Evolutionary conservation across 2,888 invertebrate genomes (phyloP).

Genomic region (Punctoribates punctum): DNA sequence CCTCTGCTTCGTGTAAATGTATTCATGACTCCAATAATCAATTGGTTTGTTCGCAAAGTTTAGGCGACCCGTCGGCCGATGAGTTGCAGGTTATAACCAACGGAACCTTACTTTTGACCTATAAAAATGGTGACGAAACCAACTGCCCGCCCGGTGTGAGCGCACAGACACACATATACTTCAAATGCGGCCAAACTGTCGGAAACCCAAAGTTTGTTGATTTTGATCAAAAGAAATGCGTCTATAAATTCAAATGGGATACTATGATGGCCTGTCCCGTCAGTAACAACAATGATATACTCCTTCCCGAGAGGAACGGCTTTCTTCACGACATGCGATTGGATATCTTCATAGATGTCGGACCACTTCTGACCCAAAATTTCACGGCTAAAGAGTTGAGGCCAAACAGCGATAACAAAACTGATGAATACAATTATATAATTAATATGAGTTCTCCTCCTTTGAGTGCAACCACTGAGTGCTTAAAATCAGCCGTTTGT

Average conservation of each 20-base stretch:
- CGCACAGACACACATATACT: slow-evolving; percentile 37
- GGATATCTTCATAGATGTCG: slow-evolving; percentile 13
- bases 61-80: slow-evolving; percentile 35
- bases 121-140: slow-evolving; percentile 18
- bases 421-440: slow-evolving; percentile 45
- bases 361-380: slow-evolving; percentile 35
- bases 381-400: slow-evolving; percentile 40
- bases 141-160: background rate
- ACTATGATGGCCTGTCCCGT: slow-evolving; percentile 47
- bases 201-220: slow-evolving; percentile 42
- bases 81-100: slow-evolving; percentile 20
- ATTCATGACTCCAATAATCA: background rate
- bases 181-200: slow-evolving; percentile 23
- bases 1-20: slow-evolving; percentile 29
- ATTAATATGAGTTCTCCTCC: slow-evolving; percentile 44
- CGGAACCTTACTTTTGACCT: slow-evolving; percentile 31
- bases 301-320: background rate
- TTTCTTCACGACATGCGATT: slow-evolving; percentile 10
- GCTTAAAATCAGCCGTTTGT: slow-evolving; percentile 47
- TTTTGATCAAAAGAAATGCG: slow-evolving; percentile 42
- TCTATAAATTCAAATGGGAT: slow-evolving; percentile 47
- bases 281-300: background rate
- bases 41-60: slow-evolving; percentile 4
- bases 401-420: background rate
- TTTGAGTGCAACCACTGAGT: slow-evolving; percentile 20